Evolutionary conservation across 2,113 vertebrate species (phyloP), one percentile per base, ranked within the genome.

Genomic region (Lasiurus cinereus): DNA sequence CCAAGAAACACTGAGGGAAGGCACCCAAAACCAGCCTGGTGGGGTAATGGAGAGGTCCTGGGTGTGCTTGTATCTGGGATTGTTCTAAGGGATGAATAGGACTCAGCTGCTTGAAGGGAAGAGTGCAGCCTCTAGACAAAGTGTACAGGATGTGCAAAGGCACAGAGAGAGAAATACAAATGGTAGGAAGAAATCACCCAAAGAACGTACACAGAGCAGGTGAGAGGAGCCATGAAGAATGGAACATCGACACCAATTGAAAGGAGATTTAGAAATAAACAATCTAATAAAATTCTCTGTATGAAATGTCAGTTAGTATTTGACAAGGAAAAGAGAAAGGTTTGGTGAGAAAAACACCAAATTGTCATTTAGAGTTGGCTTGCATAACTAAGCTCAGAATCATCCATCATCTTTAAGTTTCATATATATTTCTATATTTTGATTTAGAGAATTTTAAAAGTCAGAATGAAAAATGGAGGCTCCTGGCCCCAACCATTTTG

Each of bases 381-480:
- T 90, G 50, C 7, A 21, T n/a, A 83, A 13, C 3, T 16, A 39
- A 52, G 27, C 15, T 16, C n/a, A 48, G 8, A 5, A 46, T 80
- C 54, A 62, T 72, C 74, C 6, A 46, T 80, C 54, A 62, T 72
- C 74, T 74, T 77, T 69, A 76, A 83, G 83, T 87, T 83, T 91
- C 52, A 91, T 6, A 19, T 54, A 21, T 29, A 80, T 83, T 62
- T 88, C 33, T 29, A 56, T 70, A 1, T 72, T 93, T 86, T 80
- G 78, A 92, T 46, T 72, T 66, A 72, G 15, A 83, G 56, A 2
- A 52, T 94, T 96, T 39, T 59, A 48, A 90, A 79, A 64, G 19
- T 8, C 39, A 83, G 33, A 83, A 76, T 89, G 31, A 87, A 56
- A 77, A 83, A 15, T 54, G 52, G 16, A 90, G 18, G 33, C 56